These are phyloP conservation scores for Chrysemys picta DNA, from an alignment of 2,113 vertebrate genomes.

Conservation along the genomic window DNA sequence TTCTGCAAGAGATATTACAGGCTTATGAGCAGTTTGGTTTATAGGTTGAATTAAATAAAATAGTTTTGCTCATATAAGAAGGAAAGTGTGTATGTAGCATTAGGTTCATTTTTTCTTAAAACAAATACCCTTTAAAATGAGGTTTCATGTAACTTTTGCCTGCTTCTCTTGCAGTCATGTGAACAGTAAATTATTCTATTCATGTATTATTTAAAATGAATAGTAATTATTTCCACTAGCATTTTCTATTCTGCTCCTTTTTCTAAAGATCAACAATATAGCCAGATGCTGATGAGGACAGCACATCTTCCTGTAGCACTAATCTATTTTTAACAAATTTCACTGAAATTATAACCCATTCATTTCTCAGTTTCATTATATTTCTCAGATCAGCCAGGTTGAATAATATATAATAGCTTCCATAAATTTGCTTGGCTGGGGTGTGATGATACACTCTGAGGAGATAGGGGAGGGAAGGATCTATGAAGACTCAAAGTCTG, in stretches of 20 bases:
- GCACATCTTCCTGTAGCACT: background rate
- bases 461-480: background rate
- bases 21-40: background rate
- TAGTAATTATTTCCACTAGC: conserved; percentile 6
- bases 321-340: conserved; percentile 1
- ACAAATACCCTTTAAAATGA: background rate
- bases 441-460: background rate
- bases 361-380: background rate
- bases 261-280: background rate
- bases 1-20: background rate
- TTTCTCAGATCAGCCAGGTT: background rate
- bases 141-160: background rate
- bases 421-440: background rate
- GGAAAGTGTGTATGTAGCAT: rapidly evolving
- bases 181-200: conserved; percentile 14
- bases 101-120: background rate
- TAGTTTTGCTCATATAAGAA: background rate
- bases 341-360: background rate
- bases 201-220: background rate
- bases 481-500: background rate
- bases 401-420: background rate
- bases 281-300: background rate
- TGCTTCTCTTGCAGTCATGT: background rate
- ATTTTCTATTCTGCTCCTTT: conserved; percentile 1
- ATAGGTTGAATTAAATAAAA: background rate